Evolutionary conservation across 2,797 vertebrate species (phyloP).

Genomic region (Loris lydekkerianus): DNA sequence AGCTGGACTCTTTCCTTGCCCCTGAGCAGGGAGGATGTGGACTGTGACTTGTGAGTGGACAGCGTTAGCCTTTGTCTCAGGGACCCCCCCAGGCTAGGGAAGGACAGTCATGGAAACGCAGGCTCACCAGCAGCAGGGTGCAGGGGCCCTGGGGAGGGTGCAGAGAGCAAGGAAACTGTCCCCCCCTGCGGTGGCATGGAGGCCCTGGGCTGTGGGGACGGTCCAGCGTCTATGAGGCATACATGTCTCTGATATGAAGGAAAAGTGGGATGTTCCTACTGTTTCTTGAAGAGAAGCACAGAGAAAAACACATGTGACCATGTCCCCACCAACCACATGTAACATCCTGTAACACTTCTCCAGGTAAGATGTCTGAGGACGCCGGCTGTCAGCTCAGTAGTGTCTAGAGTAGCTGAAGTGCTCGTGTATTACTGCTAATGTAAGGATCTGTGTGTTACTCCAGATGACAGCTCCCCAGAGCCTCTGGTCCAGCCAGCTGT

Average conservation of each 20-base stretch:
- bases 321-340: fast-evolving
- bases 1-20: not conserved
- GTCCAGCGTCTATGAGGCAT: not conserved
- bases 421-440: fast-evolving
- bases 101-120: not conserved
- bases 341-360: not conserved
- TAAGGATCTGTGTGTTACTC: fast-evolving
- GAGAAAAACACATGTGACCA: not conserved
- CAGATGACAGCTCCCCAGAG: fast-evolving
- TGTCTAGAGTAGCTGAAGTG: fast-evolving
- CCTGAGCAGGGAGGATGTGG: fast-evolving
- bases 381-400: fast-evolving
- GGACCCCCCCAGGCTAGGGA: not conserved
- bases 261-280: not conserved
- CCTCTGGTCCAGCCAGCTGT: too few species aligned
- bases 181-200: too few species aligned
- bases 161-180: not conserved
- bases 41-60: fast-evolving
- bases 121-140: not conserved
- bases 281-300: not conserved
- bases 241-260: fast-evolving
- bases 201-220: not conserved
- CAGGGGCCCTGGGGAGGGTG: not conserved
- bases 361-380: fast-evolving
- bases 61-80: fast-evolving